These are phyloP conservation scores for Ctenicera cuprea DNA, from an alignment of 2,888 invertebrate genomes.

Conservation along the genomic window DNA sequence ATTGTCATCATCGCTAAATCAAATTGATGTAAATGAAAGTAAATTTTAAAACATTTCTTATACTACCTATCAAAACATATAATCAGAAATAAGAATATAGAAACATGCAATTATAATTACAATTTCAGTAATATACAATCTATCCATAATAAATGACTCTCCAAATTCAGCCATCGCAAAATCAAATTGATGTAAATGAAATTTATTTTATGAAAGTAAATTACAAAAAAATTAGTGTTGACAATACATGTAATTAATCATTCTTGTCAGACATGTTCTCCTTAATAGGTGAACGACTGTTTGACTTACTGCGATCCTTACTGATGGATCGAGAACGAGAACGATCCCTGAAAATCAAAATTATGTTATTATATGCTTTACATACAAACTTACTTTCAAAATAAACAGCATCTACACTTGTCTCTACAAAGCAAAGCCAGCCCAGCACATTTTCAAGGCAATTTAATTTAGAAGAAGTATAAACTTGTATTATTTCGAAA, in stretches of 20 bases:
- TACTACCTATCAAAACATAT: slow-evolving; percentile 7
- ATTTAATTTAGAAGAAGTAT: too few relatives aligned
- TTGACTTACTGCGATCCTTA: slow-evolving; percentile 76
- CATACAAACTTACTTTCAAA: not conserved
- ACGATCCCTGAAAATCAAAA: slow-evolving; percentile 75
- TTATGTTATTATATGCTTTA: slow-evolving; percentile 35
- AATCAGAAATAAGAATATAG: not conserved
- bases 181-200: not conserved
- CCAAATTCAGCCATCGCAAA: not conserved
- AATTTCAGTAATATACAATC: too few relatives aligned
- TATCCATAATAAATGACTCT: not conserved
- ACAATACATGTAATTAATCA: slow-evolving; percentile 50
- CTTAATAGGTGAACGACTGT: slow-evolving; percentile 65
- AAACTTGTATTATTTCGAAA: too few relatives aligned
- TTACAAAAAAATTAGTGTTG: not conserved
- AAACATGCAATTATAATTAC: too few relatives aligned
- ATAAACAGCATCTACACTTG: not conserved
- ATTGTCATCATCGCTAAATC: not conserved
- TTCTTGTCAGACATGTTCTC: slow-evolving; percentile 62
- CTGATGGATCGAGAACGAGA: slow-evolving; percentile 79
- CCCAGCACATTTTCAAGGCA: too few relatives aligned
- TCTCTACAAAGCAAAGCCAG: not conserved
- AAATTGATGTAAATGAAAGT: not conserved
- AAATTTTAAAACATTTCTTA: slow-evolving; percentile 30
- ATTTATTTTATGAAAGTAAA: not conserved